Evolutionary conservation across 2,113 vertebrate species (phyloP).

Genomic region (Dunckerocampus dactyliophorus): DNA sequence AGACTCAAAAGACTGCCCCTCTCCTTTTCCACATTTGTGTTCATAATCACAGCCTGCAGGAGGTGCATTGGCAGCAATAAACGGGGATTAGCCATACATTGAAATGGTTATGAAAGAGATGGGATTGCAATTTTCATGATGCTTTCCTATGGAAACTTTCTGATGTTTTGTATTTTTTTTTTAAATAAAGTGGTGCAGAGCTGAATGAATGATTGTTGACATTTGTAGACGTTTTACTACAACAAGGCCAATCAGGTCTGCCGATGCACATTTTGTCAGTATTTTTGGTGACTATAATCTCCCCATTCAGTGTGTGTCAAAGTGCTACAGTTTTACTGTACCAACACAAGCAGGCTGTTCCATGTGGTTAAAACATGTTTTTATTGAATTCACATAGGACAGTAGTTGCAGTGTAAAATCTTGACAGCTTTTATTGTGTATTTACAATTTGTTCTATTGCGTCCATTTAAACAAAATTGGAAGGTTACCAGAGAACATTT

Average conservation of each 20-base stretch:
- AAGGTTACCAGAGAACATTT: too few species aligned
- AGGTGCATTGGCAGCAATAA: conserved; percentile 46
- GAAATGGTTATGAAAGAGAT: conserved; percentile 77
- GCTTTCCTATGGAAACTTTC: conserved; percentile 98
- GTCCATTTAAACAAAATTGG: too few species aligned
- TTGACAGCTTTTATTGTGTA: not conserved
- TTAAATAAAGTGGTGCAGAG: conserved; percentile 62
- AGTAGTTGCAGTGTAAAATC: too few species aligned
- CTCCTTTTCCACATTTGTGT: conserved; percentile 29
- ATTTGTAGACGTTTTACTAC: not conserved
- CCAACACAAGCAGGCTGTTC: not conserved
- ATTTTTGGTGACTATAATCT: not conserved
- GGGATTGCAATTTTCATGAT: conserved; percentile 84
- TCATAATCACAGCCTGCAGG: conserved; percentile 18
- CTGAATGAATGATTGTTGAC: not conserved
- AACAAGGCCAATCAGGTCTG: not conserved
- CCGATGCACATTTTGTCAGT: not conserved
- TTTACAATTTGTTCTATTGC: not conserved
- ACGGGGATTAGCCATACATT: conserved; percentile 45
- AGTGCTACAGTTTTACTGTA: not conserved
- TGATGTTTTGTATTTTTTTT: conserved; percentile 76
- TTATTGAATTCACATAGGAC: not conserved
- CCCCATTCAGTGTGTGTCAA: conserved; percentile 6
- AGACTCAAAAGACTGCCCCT: conserved; percentile 41
- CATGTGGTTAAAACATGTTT: not conserved